These are phyloP conservation scores for Drosophila merina DNA, from an alignment of 2,888 invertebrate species.

Conservation along the genomic window DNA sequence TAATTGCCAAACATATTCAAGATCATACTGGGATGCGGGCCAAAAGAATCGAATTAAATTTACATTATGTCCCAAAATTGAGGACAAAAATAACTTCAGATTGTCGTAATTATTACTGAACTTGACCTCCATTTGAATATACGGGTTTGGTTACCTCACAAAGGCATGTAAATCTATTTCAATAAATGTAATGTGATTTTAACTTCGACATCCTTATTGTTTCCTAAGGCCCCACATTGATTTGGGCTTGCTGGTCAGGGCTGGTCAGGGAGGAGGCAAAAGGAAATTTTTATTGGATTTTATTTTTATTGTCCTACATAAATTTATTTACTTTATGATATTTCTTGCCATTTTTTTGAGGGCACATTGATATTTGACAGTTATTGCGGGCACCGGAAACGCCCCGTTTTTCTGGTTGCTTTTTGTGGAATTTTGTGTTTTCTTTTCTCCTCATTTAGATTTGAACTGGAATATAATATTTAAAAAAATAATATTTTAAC, in stretches of 20 bases:
- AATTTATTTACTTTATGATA: slow-evolving; percentile 64
- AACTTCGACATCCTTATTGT: slow-evolving; percentile 58
- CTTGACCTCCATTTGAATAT: slow-evolving; percentile 71
- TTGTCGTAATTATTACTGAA: slow-evolving; percentile 70
- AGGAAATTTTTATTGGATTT: slow-evolving; percentile 66
- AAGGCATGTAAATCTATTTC: slow-evolving; percentile 15
- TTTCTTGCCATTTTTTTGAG: slow-evolving; percentile 37
- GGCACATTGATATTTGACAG: slow-evolving; percentile 69
- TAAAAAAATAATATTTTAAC: not conserved
- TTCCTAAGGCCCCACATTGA: slow-evolving; percentile 11
- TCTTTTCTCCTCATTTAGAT: not conserved
- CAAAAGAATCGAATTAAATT: slow-evolving; percentile 47
- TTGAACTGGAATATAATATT: not conserved
- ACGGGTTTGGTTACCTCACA: slow-evolving; percentile 50
- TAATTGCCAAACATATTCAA: slow-evolving; percentile 14
- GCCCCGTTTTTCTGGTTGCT: slow-evolving; percentile 52
- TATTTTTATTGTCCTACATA: slow-evolving; percentile 73
- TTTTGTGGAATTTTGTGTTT: not conserved
- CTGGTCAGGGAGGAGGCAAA: not conserved
- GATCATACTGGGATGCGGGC: slow-evolving; percentile 29
- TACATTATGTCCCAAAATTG: slow-evolving; percentile 41
- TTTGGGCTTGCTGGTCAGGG: not conserved
- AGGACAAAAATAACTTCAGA: slow-evolving; percentile 26
- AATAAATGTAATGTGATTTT: slow-evolving; percentile 28
- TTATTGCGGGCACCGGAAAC: slow-evolving; percentile 72